Base-by-base conservation (phyloP, 2,797 vertebrate genomes). In the Morelia viridis region DNA sequence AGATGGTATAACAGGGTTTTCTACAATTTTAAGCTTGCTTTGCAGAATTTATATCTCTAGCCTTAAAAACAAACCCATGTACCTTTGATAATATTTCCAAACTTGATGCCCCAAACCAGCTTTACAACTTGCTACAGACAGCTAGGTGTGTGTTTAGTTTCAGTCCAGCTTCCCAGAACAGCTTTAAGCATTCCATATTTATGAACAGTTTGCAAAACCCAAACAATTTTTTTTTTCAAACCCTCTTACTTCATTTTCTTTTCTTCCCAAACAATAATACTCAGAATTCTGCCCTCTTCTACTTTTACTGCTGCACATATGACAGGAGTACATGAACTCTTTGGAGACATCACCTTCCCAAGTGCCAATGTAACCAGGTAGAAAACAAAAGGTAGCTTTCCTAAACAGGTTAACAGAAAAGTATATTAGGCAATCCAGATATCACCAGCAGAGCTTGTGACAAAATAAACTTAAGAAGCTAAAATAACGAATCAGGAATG, bases 321-420 rank as follows among this genome's bases (percentile, higher is more conserved):
- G 56, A 71, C 26, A 84, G 46, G 10, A 57, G 65, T 84, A 22
- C 26, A 85, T 17, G 41, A 58, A 58, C 1, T 68, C 24, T 89
- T 89, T 65, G 61, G 76, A 46, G 50, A 89, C 76, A 89, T 31
- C 65, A 15, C 58, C 87, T 92, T 92, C 89, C 31, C 12, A 46
- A 89, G 35, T 24, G 26, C 31, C 85, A 92, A 85, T 83, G 89
- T 60, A 89, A 89, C 61, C 61, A 89, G 88, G 57, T 68, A 83
- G 87, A 65, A 68, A 92, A 31, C 35, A 46, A 91, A 53, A 68
- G 56, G 57, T 56, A 87, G 6, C 28, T 87, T 91, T 87, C 24
- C 87, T 50, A 28, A 53, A 31, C 56, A 92, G 53, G 19, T 92
- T 89, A 92, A 92, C 91, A 68, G 50, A 61, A 89, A 92, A 50